Percentiles rank a stretch among this genome's conserved stretches.
Conservation (phyloP, 2,888 invertebrate genomes). For the Geophilus truncorum region DNA sequence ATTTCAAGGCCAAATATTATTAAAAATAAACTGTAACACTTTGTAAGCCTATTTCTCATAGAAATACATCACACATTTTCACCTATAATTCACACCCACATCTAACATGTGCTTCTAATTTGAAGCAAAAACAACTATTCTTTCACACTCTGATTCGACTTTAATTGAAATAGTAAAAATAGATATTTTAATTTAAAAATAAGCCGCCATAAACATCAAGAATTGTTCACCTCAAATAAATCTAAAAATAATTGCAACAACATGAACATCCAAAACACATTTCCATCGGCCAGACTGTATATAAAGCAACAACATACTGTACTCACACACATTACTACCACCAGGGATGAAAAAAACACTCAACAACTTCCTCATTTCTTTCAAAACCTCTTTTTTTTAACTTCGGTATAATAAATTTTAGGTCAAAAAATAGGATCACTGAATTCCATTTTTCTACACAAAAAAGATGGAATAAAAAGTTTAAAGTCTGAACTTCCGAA, state of each 20-base stretch:
- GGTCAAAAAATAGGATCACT: slow-evolving; percentile 7
- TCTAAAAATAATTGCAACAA: neutral
- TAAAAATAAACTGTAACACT: too few relatives aligned
- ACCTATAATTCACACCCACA: too few relatives aligned
- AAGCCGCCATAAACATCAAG: neutral
- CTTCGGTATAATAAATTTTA: neutral
- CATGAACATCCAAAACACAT: neutral
- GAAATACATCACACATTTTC: too few relatives aligned
- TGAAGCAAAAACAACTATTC: too few relatives aligned
- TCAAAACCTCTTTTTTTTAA: neutral
- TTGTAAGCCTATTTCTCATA: too few relatives aligned
- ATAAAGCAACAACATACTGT: neutral
- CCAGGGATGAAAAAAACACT: neutral
- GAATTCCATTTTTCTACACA: neutral
- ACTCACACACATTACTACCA: neutral
- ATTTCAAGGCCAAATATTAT: too few relatives aligned
- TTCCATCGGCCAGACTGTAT: neutral
- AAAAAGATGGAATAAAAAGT: neutral
- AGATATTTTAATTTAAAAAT: neutral
- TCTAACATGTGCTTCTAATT: too few relatives aligned
- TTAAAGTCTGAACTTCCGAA: too few relatives aligned
- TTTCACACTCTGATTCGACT: too few relatives aligned
- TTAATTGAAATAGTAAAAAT: neutral
- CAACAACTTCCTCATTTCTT: slow-evolving; percentile 4
- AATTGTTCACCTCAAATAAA: neutral